Conservation (phyloP, 2,888 invertebrate genomes). For the Heliconius cydno region DNA sequence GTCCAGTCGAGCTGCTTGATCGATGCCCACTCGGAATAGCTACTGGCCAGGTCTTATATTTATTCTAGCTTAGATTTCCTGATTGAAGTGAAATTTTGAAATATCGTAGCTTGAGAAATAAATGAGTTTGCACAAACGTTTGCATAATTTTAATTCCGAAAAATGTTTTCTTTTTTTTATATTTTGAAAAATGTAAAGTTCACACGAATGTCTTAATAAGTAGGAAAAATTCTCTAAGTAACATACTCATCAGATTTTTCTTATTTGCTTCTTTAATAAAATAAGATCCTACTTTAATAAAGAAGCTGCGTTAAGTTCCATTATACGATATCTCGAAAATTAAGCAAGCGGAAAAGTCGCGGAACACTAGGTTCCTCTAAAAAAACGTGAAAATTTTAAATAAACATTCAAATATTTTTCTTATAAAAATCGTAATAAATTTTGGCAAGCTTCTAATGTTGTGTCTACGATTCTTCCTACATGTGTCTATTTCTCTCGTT, state of each 20-base stretch:
- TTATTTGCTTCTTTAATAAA: no score
- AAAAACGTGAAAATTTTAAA: no score
- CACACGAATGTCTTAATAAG: no score
- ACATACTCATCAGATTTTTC: no score
- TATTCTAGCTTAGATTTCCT: conserved; percentile 32
- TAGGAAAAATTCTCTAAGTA: no score
- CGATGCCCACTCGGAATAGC: conserved; percentile 42
- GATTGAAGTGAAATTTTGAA: conserved; percentile 10
- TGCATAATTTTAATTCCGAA: no score
- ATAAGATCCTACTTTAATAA: no score
- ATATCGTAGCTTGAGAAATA: background rate
- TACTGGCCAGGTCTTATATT: conserved; percentile 18
- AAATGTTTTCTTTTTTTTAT: background rate
- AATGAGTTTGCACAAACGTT: background rate
- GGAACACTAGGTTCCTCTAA: no score
- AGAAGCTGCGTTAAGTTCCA: no score
- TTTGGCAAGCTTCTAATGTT: conserved; percentile 21
- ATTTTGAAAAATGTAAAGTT: no score
- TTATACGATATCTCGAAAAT: no score
- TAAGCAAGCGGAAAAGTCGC: no score
- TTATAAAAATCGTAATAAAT: background rate
- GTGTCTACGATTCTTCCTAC: conserved; percentile 10
- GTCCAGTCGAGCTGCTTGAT: conserved; percentile 42
- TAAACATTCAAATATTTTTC: background rate
- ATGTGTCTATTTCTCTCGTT: conserved; percentile 18